Conservation (phyloP, 1,140 invertebrate genomes). For the Homalodisca vitripennis region DNA sequence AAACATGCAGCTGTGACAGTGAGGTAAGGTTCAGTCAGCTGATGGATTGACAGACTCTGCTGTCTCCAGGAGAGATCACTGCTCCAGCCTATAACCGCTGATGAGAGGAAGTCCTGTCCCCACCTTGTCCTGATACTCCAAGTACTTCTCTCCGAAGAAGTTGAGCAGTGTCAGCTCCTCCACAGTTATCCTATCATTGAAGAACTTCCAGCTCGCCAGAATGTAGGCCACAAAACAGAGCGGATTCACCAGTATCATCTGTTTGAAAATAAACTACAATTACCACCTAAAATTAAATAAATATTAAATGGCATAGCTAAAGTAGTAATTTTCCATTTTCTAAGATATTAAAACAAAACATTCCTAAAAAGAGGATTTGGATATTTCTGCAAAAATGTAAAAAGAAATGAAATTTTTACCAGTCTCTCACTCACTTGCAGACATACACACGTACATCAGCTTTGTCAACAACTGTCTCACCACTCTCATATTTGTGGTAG, state of each 20-base stretch:
- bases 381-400: too few relatives aligned
- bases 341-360: too few relatives aligned
- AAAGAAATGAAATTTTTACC: too few relatives aligned
- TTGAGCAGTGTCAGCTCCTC: conserved; percentile 92
- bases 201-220: conserved; percentile 87
- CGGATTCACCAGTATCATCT: conserved; percentile 90
- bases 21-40: background rate
- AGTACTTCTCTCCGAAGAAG: conserved; percentile 92
- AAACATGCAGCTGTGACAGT: too few relatives aligned
- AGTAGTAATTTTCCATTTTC: too few relatives aligned
- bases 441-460: too few relatives aligned
- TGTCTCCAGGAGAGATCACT: background rate
- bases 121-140: conserved; percentile 84
- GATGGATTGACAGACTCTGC: background rate
- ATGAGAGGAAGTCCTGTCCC: conserved; percentile 93
- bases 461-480: too few relatives aligned
- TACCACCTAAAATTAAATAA: background rate
- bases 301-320: too few relatives aligned
- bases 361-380: too few relatives aligned
- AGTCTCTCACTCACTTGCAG: too few relatives aligned
- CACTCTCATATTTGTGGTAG: too few relatives aligned
- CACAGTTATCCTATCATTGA: conserved; percentile 79
- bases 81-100: conserved; percentile 61
- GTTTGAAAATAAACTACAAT: conserved; percentile 46
- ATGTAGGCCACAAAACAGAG: conserved; percentile 82